Conservation (phyloP, 2,797 vertebrate species). For the Semotilus atromaculatus region DNA sequence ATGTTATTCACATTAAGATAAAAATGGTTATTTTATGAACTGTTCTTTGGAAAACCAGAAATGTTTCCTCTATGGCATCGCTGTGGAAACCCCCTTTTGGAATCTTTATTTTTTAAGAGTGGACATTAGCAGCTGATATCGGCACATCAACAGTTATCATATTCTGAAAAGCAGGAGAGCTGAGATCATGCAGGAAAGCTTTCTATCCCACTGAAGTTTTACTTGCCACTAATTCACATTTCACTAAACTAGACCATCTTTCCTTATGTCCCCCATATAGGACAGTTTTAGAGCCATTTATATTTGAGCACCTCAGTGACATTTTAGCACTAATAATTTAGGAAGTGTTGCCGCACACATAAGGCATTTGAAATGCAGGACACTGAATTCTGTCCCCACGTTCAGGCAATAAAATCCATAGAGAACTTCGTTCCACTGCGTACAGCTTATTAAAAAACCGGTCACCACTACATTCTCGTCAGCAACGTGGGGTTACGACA, state of each 20-base stretch:
- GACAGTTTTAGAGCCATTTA: constrained; percentile 10
- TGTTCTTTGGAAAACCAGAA: too few relatives aligned
- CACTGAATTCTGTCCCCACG: not conserved
- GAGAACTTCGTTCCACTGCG: constrained; percentile 15
- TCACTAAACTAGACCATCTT: constrained; percentile 4
- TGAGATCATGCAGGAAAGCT: not conserved
- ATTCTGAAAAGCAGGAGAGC: not conserved
- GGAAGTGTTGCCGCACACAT: constrained; percentile 12
- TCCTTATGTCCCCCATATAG: not conserved
- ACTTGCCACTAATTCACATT: not conserved
- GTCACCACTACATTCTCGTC: not conserved
- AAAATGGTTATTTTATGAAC: too few relatives aligned
- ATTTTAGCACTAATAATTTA: constrained; percentile 3
- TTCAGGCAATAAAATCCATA: constrained; percentile 17
- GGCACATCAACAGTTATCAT: not conserved
- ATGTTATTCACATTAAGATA: too few relatives aligned
- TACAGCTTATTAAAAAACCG: constrained; percentile 23
- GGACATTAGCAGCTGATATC: not conserved
- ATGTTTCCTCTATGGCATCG: too few relatives aligned
- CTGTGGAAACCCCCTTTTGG: too few relatives aligned
- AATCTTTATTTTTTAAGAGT: not conserved
- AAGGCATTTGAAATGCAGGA: constrained; percentile 16
- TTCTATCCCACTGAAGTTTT: not conserved
- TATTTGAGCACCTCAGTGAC: constrained; percentile 16
- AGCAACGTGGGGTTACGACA: constrained; percentile 8